phyloP scores from a whole-genome alignment of 2,113 vertebrate genomes.

The Aldabrachelys gigantea region DNA sequence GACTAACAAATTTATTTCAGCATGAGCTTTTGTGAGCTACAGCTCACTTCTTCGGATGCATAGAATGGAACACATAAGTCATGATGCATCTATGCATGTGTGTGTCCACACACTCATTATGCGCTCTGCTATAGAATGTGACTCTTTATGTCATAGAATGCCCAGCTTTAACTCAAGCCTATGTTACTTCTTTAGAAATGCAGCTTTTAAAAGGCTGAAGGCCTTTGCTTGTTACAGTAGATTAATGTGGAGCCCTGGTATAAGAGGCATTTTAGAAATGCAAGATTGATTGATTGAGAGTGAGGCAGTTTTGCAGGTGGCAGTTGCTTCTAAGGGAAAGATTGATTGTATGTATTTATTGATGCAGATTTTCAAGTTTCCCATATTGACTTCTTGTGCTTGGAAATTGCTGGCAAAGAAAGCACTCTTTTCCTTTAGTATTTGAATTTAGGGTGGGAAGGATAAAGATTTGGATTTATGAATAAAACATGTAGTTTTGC shows the following conservation, averaged over 20 bases:
- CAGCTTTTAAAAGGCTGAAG: conserved; percentile 28
- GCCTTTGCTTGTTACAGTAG: conserved; percentile 9
- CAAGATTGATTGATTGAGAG: conserved; percentile 8
- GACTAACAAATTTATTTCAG: too few relatives aligned
- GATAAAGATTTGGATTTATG: not conserved
- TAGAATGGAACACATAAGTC: not conserved
- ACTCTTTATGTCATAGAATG: conserved; percentile 5
- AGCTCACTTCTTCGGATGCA: too few relatives aligned
- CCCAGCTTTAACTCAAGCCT: conserved; percentile 28
- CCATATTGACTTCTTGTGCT: not conserved
- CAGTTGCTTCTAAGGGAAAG: not conserved
- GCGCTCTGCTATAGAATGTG: not conserved
- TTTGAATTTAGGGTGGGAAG: not conserved
- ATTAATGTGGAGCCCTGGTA: accelerated
- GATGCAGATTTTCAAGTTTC: not conserved
- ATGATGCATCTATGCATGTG: not conserved
- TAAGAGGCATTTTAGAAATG: not conserved
- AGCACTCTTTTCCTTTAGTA: not conserved
- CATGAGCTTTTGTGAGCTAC: too few relatives aligned
- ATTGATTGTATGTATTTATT: accelerated
- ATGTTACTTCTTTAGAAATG: not conserved
- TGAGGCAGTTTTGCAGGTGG: not conserved
- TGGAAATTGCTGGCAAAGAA: not conserved
- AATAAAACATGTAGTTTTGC: not conserved
- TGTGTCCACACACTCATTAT: not conserved